Evolutionary conservation across 2,113 vertebrate genomes (phyloP).

Genomic region (Propithecus coquereli): DNA sequence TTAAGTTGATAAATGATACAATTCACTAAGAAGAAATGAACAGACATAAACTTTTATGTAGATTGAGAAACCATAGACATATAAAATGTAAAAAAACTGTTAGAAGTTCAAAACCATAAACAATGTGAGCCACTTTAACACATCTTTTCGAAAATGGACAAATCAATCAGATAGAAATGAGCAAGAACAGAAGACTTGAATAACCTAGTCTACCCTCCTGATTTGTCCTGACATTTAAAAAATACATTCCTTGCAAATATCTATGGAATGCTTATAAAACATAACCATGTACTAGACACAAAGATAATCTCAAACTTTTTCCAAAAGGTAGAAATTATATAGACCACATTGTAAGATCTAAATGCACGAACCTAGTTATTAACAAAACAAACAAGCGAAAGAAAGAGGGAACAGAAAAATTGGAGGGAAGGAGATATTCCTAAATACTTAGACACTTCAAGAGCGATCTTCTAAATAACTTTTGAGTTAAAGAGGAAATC

Average conservation of each 20-base stretch:
- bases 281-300: neutral
- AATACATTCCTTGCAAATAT: neutral
- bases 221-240: slow-evolving; percentile 17
- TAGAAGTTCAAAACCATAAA: slow-evolving; percentile 12
- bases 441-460: neutral
- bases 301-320: neutral
- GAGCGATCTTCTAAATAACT: neutral
- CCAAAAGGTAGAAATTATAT: neutral
- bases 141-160: neutral
- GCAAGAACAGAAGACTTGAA: neutral
- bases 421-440: neutral
- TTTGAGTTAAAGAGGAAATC: neutral
- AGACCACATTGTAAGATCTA: neutral
- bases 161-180: neutral
- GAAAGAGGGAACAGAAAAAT: neutral
- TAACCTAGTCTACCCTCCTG: neutral
- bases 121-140: neutral
- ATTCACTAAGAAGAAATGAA: slow-evolving; percentile 37
- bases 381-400: neutral
- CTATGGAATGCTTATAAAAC: neutral
- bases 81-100: neutral
- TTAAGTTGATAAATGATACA: slow-evolving; percentile 12
- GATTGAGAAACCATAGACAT: neutral
- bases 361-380: neutral
- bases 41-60: slow-evolving; percentile 18